Conservation (phyloP, 2,888 invertebrate genomes). For the Callinectes sapidus region DNA sequence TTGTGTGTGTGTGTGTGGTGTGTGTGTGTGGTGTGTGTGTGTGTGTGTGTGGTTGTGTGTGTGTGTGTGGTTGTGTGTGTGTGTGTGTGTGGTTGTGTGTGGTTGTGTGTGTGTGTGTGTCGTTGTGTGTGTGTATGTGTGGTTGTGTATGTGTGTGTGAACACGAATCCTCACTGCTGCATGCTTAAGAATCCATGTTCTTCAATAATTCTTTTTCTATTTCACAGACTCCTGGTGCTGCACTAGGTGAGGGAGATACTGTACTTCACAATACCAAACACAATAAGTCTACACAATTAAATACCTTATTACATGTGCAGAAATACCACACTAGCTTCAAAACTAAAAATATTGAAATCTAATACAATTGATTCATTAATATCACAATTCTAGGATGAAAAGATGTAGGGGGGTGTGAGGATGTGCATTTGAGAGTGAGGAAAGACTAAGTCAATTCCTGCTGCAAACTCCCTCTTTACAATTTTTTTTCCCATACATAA, state of each 20-base stretch:
- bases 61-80: neutral
- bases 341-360: neutral
- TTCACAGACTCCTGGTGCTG: neutral
- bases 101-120: neutral
- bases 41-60: neutral
- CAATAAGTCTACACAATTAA: neutral
- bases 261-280: slow-evolving; percentile 4
- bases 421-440: neutral
- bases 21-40: too few species aligned
- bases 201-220: neutral
- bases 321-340: neutral
- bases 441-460: neutral
- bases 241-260: neutral
- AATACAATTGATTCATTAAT: neutral
- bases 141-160: neutral
- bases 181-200: neutral
- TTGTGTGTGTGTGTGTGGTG: neutral
- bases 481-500: neutral
- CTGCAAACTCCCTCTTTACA: neutral
- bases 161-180: neutral
- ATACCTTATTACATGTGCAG: neutral
- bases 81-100: neutral
- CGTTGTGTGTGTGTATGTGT: neutral
- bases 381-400: slow-evolving; percentile 5
- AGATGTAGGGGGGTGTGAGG: neutral